These are phyloP conservation scores for Phalacrocorax aristotelis DNA, from an alignment of 2,113 vertebrate genomes.

Conservation along the genomic window DNA sequence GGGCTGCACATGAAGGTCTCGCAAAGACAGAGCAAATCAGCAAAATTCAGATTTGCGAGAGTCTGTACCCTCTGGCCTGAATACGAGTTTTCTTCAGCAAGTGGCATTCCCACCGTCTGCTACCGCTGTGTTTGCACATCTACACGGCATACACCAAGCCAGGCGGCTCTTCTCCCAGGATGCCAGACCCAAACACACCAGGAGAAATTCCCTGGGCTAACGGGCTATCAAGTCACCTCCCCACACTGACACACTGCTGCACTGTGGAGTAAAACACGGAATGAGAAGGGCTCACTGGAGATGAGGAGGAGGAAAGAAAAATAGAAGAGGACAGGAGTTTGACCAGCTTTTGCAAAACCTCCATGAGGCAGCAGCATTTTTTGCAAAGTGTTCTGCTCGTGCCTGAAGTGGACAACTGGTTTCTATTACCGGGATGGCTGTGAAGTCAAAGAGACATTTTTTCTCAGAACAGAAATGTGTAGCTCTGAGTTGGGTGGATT, in stretches of 20 bases:
- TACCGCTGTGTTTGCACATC: not conserved
- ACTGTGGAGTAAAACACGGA: not conserved
- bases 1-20: not conserved
- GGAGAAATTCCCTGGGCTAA: not conserved
- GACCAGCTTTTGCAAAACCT: not conserved
- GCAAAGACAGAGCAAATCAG: not conserved
- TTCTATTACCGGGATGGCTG: slow-evolving; percentile 7
- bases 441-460: not conserved
- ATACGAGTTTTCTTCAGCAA: not conserved
- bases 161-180: not conserved
- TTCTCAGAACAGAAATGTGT: not conserved
- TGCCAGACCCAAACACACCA: not conserved
- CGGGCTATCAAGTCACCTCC: not conserved
- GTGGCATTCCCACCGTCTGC: not conserved
- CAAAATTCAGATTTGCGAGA: not conserved
- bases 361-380: not conserved
- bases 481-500: not conserved
- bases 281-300: not conserved
- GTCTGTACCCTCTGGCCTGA: not conserved
- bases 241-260: not conserved
- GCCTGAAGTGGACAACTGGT: not conserved
- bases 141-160: not conserved
- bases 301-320: not conserved
- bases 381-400: not conserved
- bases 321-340: not conserved